Conservation (phyloP, 2,888 invertebrate species). For the Limnephilus rhombicus region DNA sequence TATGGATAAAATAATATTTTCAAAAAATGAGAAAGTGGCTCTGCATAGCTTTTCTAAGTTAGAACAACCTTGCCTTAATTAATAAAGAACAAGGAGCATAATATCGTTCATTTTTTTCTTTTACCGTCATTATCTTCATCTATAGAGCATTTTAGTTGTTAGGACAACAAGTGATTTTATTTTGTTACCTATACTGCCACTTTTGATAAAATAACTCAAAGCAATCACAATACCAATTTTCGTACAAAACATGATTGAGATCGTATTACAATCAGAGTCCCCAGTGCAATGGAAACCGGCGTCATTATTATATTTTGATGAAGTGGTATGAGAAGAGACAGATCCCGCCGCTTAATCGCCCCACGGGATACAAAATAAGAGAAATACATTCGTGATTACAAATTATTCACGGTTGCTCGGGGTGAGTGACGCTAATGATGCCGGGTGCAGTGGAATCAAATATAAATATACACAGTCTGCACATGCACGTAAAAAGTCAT, state of each 20-base stretch:
- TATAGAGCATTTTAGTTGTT: background rate
- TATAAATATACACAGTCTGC: background rate
- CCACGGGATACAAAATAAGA: conserved; percentile 21
- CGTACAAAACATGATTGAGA: background rate
- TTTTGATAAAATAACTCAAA: background rate
- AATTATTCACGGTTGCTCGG: conserved; percentile 56
- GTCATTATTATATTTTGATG: conserved; percentile 7
- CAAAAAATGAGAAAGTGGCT: too few species aligned
- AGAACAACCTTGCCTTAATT: too few species aligned
- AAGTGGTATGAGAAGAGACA: conserved; percentile 6
- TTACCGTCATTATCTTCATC: too few species aligned
- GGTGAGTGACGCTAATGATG: conserved; percentile 54
- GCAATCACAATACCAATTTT: background rate
- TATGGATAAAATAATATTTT: too few species aligned
- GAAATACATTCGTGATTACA: conserved; percentile 51
- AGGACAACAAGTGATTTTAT: background rate
- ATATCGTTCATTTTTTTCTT: too few species aligned
- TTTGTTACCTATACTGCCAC: background rate
- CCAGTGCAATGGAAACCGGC: background rate
- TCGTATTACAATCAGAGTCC: background rate
- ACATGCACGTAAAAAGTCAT: background rate
- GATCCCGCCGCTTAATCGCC: conserved; percentile 11
- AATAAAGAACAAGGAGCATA: too few species aligned
- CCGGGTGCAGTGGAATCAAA: background rate
- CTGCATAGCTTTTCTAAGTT: too few species aligned